Evolutionary conservation across 2,797 vertebrate genomes (phyloP), one percentile per base, ranked within the genome.

Genomic region (Cyclura pinguis): DNA sequence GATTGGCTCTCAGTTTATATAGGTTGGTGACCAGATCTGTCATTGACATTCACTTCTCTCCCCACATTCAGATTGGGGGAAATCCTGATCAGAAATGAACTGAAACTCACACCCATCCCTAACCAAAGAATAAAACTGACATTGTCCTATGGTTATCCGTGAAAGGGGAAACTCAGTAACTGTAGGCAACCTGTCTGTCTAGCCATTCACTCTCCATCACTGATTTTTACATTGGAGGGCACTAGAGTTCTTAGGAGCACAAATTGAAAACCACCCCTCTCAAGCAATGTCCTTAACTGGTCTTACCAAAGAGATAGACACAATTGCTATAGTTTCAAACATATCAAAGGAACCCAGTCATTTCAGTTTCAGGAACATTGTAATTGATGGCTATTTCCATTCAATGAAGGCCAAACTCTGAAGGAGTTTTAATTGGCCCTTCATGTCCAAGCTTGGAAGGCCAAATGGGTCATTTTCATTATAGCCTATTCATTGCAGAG

Each of bases 341-440:
- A n/a, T 52, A 38, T 64, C 57, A 38, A 42, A 64, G 42, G n/a
- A 50, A 83, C n/a, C 42, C 57, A 42, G 59, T 4, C 14, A 18
- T 50, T 42, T 47, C 78, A 1, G 10, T 1, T 86, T 38, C 59
- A 88, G 24, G 78, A 88, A 84, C 47, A 76, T 32, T 88, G 78
- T 86, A 85, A 67, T 52, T 52, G 32, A 93, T 73, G 22, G 1
- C 22, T 90, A 84, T 89, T 94, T 86, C 32, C 78, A 74, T 47
- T 14, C n/a, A 18, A 64, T 52, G 72, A 91, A 87, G 47, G 0
- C 83, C 80, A 89, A 93, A 84, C 62, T 47, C 67, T 47, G 82
- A 62, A 91, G 69, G 24, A 69, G 14, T 24, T 82, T 92, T 47
- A 87, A 91, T 18, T 24, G 67, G 32, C 55, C 86, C 64, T 90